Evolutionary conservation across 1,140 invertebrate genomes (phyloP), one percentile per base, ranked within the genome.

Genomic region (Sitophilus oryzae): DNA sequence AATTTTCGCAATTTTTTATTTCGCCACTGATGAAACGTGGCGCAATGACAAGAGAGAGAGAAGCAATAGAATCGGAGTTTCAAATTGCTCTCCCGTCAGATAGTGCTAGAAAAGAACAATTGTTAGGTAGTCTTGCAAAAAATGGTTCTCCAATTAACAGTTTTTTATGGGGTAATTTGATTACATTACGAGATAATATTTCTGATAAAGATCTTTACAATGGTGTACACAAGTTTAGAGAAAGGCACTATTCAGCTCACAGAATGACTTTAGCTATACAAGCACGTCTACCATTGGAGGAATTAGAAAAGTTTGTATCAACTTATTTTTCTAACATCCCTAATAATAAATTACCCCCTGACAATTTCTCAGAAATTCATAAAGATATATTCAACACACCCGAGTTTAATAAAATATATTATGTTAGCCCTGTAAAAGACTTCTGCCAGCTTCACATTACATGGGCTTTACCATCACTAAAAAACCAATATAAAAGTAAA

Each of bases 1-100:
- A 87, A 61, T 96, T 96, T 76, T 83, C 90, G 36, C 88, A 95
- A 66, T 89, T 95, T 74, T 94, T 97, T 71, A 85, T 89, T 15
- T 79, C 80, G 35, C 94, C 94, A 2, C 72, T 95, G 23, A 91
- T 96, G 82, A 85, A 83, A 65, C 78, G 84, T 65, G 85, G 89
- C 57, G 84, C 91, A 0, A 95, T 95, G 76, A 82, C 86, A 38
- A 77, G 91, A 20, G 93, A 97, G 75, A 77, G 92, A n/a, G 88
- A 93, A 71, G 86, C 92, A 0, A 88, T 97, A 3, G 88, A 96
- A 69, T 94, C 91, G 10, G 88, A 91, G 71, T 92, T 90, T 71
- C 81, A 86, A 61, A 82, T 87, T 74, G 79, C 82, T 2, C 59
- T 83, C 8, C 79, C 82, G 3, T 81, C 78, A 8, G 88, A 93